A percentile compares a stretch with the other conserved stretches of the same genome.
phyloP scores from a whole-genome alignment of 2,113 vertebrate genomes.

The Amblyornis subalaris region DNA sequence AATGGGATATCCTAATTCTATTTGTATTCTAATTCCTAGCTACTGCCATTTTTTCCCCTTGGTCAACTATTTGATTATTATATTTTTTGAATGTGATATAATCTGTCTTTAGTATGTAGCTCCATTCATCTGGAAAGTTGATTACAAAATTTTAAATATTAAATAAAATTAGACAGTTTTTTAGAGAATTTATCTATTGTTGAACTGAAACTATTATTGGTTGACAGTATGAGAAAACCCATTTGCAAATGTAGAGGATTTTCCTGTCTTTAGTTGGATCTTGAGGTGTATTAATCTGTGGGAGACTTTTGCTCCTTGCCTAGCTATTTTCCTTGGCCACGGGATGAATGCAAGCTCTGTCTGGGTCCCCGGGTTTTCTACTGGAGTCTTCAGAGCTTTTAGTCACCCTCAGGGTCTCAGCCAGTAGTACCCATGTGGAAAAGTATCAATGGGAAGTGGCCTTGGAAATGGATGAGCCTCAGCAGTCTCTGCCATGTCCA shows the following conservation, averaged over 20 bases:
- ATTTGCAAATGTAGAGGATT: background rate
- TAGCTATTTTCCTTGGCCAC: background rate
- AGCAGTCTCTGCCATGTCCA: background rate
- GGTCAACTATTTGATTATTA: background rate
- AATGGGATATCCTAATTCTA: background rate
- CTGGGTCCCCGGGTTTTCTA: background rate
- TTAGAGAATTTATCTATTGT: background rate
- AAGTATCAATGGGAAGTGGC: background rate
- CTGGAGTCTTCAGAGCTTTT: background rate
- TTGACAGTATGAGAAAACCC: background rate
- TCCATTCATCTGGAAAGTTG: background rate
- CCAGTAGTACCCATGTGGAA: rapidly evolving
- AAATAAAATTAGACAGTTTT: background rate
- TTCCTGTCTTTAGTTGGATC: background rate
- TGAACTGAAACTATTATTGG: background rate
- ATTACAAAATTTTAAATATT: background rate
- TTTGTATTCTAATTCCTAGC: background rate
- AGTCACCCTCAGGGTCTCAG: background rate
- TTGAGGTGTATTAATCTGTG: background rate
- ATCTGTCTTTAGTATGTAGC: background rate
- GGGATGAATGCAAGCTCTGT: background rate
- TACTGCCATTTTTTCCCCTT: background rate
- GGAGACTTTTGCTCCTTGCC: background rate
- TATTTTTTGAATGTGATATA: background rate
- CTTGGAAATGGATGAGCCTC: background rate